These are phyloP conservation scores for Salpingus planirostris DNA, from an alignment of 2,888 invertebrate genomes.

Conservation along the genomic window DNA sequence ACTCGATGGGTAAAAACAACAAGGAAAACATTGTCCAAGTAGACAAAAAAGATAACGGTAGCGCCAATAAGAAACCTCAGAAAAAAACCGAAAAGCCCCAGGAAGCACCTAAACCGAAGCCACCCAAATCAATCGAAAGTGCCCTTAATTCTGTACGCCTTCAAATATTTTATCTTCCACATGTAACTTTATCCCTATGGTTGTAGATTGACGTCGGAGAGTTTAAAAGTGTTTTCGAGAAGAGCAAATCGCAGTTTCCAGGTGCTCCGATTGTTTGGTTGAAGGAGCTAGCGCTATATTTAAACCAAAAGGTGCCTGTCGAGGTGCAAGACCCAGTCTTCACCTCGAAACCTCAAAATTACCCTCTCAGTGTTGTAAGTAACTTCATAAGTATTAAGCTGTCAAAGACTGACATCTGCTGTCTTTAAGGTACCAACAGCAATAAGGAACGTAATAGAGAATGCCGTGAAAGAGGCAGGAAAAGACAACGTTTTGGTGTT, in stretches of 20 bases:
- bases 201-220: slow-evolving; percentile 56
- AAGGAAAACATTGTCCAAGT: slow-evolving; percentile 41
- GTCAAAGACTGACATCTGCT: too few species aligned
- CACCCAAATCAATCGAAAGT: slow-evolving; percentile 57
- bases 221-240: slow-evolving; percentile 44
- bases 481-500: slow-evolving; percentile 56
- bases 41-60: slow-evolving; percentile 33
- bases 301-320: slow-evolving; percentile 53
- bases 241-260: slow-evolving; percentile 55
- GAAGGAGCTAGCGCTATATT: slow-evolving; percentile 56
- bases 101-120: slow-evolving; percentile 52
- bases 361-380: too few species aligned
- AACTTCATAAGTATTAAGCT: too few species aligned
- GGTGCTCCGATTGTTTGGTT: slow-evolving; percentile 65
- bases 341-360: slow-evolving; percentile 46
- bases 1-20: slow-evolving; percentile 48
- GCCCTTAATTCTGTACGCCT: slow-evolving; percentile 50
- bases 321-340: slow-evolving; percentile 58
- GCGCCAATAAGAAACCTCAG: slow-evolving; percentile 40
- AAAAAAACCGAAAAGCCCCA: slow-evolving; percentile 43
- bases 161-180: background rate
- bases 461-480: slow-evolving; percentile 51
- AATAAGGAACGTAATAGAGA: slow-evolving; percentile 40
- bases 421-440: slow-evolving; percentile 32
- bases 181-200: slow-evolving; percentile 1